Conservation (phyloP, 2,797 vertebrate genomes). For the Myotis pilosus region DNA sequence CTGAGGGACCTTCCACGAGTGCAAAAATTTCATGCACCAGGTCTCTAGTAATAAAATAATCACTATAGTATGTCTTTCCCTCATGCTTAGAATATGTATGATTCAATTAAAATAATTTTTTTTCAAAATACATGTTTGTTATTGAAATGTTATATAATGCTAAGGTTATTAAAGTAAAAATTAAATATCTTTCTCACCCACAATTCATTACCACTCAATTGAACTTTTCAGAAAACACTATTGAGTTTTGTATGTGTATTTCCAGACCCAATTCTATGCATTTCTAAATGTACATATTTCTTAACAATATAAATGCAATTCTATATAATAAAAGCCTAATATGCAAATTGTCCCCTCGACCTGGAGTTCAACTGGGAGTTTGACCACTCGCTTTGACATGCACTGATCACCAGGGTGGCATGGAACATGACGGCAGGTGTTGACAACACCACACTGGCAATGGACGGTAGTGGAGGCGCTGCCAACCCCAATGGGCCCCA, state of each 20-base stretch:
- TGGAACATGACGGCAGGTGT: too few relatives aligned
- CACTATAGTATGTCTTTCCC: background rate
- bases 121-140: background rate
- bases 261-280: background rate
- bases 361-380: too few relatives aligned
- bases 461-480: too few relatives aligned
- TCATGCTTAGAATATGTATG: background rate
- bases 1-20: too few relatives aligned
- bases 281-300: background rate
- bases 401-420: too few relatives aligned
- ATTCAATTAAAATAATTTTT: background rate
- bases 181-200: background rate
- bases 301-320: background rate
- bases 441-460: too few relatives aligned
- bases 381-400: too few relatives aligned
- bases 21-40: too few relatives aligned
- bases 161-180: background rate
- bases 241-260: background rate
- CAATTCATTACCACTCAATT: background rate
- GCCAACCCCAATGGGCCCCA: too few relatives aligned
- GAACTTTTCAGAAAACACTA: background rate
- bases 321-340: too few relatives aligned
- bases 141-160: background rate
- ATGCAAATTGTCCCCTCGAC: too few relatives aligned
- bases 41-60: background rate